These are phyloP conservation scores for Heliconius hortense DNA, from an alignment of 2,888 invertebrate species.

Conservation along the genomic window DNA sequence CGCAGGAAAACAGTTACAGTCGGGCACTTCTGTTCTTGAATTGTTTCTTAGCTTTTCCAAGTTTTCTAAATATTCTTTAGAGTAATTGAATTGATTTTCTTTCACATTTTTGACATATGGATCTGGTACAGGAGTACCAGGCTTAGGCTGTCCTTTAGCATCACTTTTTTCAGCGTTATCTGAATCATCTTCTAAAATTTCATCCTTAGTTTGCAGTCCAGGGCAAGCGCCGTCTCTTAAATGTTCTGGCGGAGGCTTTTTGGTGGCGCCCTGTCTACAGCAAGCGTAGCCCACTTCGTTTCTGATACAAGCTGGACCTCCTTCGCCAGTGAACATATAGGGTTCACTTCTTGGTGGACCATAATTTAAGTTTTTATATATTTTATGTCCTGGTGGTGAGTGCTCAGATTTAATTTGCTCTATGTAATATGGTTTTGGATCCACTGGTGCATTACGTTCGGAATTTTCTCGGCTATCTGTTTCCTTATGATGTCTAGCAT, in stretches of 20 bases:
- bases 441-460: conserved; percentile 51
- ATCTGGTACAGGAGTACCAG: conserved; percentile 74
- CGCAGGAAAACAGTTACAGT: conserved; percentile 93
- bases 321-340: conserved; percentile 85
- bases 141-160: conserved; percentile 67
- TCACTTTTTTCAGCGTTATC: conserved; percentile 74
- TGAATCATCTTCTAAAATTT: conserved; percentile 83
- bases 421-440: conserved; percentile 73
- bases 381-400: conserved; percentile 79
- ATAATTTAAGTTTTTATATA: conserved; percentile 75
- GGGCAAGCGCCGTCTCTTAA: conserved; percentile 87
- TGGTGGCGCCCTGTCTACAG: conserved; percentile 87
- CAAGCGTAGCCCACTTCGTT: conserved; percentile 86
- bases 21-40: conserved; percentile 92
- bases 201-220: conserved; percentile 87
- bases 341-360: conserved; percentile 71
- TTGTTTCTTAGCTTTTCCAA: conserved; percentile 83
- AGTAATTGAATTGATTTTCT: conserved; percentile 76
- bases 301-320: conserved; percentile 84
- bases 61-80: conserved; percentile 84
- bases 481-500: conserved; percentile 57
- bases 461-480: conserved; percentile 50
- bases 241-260: conserved; percentile 87
- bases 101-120: conserved; percentile 61
- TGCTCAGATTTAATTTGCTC: conserved; percentile 80